Conservation (phyloP, 2,113 vertebrate genomes). For the Talpa occidentalis region DNA sequence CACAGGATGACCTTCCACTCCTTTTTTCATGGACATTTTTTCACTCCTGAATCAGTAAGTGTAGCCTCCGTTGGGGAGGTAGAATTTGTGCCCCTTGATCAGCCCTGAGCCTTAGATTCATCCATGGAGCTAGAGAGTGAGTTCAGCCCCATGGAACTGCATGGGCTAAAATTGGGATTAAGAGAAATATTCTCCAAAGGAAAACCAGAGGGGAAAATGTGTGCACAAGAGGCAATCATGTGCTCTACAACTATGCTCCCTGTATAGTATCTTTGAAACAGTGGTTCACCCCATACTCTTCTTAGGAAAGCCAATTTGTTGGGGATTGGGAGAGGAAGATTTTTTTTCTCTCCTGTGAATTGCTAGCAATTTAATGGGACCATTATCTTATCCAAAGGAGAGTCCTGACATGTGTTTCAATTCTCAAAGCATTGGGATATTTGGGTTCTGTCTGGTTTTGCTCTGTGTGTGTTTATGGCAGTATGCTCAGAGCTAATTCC, state of each 20-base stretch:
- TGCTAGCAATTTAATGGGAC: not conserved
- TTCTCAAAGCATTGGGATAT: not conserved
- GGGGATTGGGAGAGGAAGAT: not conserved
- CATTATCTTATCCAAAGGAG: not conserved
- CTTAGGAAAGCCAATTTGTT: not conserved
- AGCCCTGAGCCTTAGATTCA: no score
- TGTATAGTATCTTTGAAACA: not conserved
- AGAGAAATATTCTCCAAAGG: not conserved
- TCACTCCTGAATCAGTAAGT: not conserved
- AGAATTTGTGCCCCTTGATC: not conserved
- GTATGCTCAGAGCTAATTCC: constrained; percentile 34
- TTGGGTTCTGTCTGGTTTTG: constrained; percentile 20
- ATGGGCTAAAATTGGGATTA: not conserved
- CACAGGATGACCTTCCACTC: not conserved
- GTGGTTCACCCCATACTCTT: not conserved
- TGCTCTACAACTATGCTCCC: no score
- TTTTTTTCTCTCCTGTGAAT: constrained; percentile 1
- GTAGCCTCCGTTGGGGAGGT: not conserved
- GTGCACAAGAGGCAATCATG: not conserved
- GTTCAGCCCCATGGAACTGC: not conserved
- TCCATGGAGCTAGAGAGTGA: not conserved
- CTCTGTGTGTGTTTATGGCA: constrained; percentile 6
- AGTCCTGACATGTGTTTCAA: not conserved
- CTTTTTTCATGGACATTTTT: not conserved
- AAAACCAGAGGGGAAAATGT: not conserved